Evolutionary conservation across 2,113 vertebrate species (phyloP).

Genomic region (Notarius quadriscutis): DNA sequence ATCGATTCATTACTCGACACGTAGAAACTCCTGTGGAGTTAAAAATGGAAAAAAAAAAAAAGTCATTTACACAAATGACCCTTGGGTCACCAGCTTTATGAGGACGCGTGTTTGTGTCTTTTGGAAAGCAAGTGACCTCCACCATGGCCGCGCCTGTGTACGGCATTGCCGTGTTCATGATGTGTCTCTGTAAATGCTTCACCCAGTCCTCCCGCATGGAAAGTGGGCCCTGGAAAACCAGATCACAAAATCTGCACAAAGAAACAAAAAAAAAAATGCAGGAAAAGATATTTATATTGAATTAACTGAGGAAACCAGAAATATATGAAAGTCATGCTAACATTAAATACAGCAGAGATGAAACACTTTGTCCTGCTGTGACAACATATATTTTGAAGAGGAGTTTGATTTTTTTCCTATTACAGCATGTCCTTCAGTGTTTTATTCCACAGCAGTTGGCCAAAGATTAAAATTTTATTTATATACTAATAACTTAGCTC

Average conservation of each 20-base stretch:
- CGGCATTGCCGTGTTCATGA: slow-evolving; percentile 96
- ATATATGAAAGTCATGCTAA: too few species aligned
- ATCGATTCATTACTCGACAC: slow-evolving; percentile 46
- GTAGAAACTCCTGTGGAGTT: slow-evolving; percentile 49
- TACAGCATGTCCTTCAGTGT: too few species aligned
- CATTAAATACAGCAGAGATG: too few species aligned
- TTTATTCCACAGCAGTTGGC: too few species aligned
- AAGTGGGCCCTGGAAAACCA: slow-evolving; percentile 77
- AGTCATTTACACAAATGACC: slow-evolving; percentile 28
- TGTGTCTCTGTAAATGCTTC: slow-evolving; percentile 98
- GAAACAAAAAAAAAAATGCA: too few species aligned
- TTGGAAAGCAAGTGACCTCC: slow-evolving; percentile 85
- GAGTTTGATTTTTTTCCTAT: too few species aligned
- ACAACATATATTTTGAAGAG: too few species aligned
- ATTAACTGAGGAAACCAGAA: too few species aligned
- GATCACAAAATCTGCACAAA: slow-evolving; percentile 90
- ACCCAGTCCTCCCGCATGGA: slow-evolving; percentile 99
- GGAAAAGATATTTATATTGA: too few species aligned
- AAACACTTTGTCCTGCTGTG: too few species aligned
- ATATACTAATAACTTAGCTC: too few species aligned
- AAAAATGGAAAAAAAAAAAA: slow-evolving; percentile 19
- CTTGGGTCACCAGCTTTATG: slow-evolving; percentile 77
- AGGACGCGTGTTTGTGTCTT: slow-evolving; percentile 79
- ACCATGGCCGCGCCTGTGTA: slow-evolving; percentile 96
- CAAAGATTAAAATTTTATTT: too few species aligned